Evolutionary conservation across 2,888 invertebrate species (phyloP), one percentile per base, ranked within the genome.

Genomic region (Hemaris fuciformis): DNA sequence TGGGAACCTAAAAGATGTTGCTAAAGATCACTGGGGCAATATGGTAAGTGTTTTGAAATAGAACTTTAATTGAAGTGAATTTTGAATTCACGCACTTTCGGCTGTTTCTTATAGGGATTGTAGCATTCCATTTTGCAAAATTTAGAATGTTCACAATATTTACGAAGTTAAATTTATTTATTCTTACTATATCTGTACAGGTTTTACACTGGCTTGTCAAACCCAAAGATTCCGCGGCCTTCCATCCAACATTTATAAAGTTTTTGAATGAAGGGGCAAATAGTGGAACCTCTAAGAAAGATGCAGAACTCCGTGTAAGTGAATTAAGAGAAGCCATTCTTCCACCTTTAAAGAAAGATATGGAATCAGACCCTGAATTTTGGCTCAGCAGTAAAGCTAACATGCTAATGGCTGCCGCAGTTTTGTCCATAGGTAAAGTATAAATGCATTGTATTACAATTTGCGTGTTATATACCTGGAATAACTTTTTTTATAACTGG

Each of bases 151-250:
- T 34, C 3, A 8, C 34, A 6, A 8, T 34, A 1, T 13, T 34
- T 34, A 34, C 34, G n/a, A n/a, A n/a, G 1, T 34, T 34, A 13
- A 13, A 34, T 1, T 8, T 8, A 34, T 6, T n/a, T 13, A 2
- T 3, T n/a, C n/a, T n/a, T n/a, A n/a, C n/a, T n/a, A n/a, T n/a
- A n/a, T n/a, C n/a, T n/a, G n/a, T n/a, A n/a, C 75, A 94, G 94
- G 93, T 94, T 0, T 76, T 99, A 59, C 94, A 97, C 64, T 99
- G 99, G 95, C 90, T 99, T 22, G 94, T 99, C 13, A 95, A 96
- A 48, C 97, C 98, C 0, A 95, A 96, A 45, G 96, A 98, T 78
- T 93, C 95, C 0, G 94, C 94, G 58, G 95, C 96, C 66, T 98
- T 99, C 81, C 97, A 98, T 86, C 98, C 98, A 0, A 93, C 93